A percentile compares a stretch with the other conserved stretches of the same genome.
phyloP scores from a whole-genome alignment of 35 echinoderm and acorn worm species.

The Ophiothrix spiculata region DNA sequence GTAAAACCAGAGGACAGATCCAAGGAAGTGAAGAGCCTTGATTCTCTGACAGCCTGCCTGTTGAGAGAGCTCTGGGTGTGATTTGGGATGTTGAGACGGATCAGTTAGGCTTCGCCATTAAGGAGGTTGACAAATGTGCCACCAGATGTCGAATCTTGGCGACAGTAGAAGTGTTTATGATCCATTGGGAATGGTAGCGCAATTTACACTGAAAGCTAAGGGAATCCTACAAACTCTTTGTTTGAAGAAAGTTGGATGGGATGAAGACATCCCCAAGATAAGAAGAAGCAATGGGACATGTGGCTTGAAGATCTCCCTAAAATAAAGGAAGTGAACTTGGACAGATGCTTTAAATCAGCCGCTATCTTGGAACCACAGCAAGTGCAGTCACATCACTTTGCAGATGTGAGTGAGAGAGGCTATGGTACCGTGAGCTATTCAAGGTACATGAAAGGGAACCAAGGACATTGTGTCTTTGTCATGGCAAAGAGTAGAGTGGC shows the following conservation, averaged over 20 bases:
- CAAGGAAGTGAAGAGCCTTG: conserved; percentile 33
- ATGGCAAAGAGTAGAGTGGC: conserved; percentile 34
- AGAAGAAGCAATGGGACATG: conserved; percentile 11
- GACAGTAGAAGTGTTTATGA: conserved; percentile 53
- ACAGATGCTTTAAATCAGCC: conserved; percentile 27
- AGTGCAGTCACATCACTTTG: conserved; percentile 59
- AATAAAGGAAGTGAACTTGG: conserved; percentile 32
- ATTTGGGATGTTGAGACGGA: conserved; percentile 49
- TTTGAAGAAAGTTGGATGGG: no score
- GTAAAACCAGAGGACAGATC: conserved; percentile 49
- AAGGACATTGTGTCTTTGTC: conserved; percentile 13
- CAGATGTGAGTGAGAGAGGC: conserved; percentile 48
- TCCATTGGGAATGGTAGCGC: conserved; percentile 62
- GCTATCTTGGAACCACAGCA: not conserved
- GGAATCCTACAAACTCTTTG: no score
- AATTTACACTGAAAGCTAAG: conserved; percentile 43
- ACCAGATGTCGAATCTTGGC: conserved; percentile 37
- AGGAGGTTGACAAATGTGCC: conserved; percentile 3
- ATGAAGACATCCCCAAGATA: no score
- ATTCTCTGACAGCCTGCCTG: conserved; percentile 41
- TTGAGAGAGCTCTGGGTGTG: conserved; percentile 70
- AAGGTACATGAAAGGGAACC: conserved; percentile 32
- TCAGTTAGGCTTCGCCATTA: conserved; percentile 32
- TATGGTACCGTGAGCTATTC: conserved; percentile 45
- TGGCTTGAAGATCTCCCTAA: conserved; percentile 35